phyloP scores from a whole-genome alignment of 2,113 vertebrate species.

The Harpagus bidentatus region DNA sequence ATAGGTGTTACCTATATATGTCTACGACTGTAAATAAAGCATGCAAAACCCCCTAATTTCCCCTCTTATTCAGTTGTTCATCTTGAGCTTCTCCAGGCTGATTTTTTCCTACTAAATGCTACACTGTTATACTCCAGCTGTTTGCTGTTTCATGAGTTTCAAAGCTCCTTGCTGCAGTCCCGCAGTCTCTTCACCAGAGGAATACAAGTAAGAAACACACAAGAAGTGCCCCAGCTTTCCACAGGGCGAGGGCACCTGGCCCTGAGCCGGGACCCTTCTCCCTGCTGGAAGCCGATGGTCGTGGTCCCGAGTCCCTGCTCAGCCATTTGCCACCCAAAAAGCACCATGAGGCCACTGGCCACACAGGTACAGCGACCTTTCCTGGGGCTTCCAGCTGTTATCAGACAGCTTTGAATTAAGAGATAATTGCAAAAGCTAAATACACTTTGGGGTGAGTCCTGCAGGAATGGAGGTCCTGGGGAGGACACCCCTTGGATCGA shows the following conservation, averaged over 20 bases:
- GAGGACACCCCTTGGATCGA: not conserved
- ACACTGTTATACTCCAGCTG: not conserved
- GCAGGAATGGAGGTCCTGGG: not conserved
- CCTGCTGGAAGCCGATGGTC: not conserved
- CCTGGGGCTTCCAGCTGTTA: not conserved
- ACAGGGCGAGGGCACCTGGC: fast-evolving
- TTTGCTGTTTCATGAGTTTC: not conserved
- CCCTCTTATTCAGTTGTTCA: not conserved
- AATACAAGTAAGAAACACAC: not conserved
- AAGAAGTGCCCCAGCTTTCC: not conserved
- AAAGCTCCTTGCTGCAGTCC: not conserved
- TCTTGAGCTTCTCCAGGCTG: not conserved
- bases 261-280: fast-evolving
- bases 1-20: not conserved
- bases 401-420: not conserved
- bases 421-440: not conserved
- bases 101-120: not conserved
- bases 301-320: fast-evolving
- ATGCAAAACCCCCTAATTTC: not conserved
- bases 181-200: not conserved
- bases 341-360: not conserved
- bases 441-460: not conserved
- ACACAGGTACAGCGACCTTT: not conserved
- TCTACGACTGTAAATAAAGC: not conserved
- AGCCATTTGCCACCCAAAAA: not conserved